Conservation (phyloP, 2,797 vertebrate genomes). For the Eidolon dupreanum region DNA sequence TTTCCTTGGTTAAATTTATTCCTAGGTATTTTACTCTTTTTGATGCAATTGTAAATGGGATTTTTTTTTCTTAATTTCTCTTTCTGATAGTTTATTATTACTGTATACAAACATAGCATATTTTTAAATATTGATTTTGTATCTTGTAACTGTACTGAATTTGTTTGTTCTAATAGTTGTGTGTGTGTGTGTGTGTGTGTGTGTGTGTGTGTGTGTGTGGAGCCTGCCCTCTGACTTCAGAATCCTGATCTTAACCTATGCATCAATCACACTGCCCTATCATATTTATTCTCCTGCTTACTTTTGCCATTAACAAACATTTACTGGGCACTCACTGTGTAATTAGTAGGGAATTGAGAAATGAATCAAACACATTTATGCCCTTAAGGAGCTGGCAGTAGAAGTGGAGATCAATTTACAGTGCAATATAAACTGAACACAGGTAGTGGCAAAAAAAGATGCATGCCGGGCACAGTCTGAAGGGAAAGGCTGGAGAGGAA, state of each 20-base stretch:
- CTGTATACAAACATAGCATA: not conserved
- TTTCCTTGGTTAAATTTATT: not conserved
- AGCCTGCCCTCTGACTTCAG: not conserved
- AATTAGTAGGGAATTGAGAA: not conserved
- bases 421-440: not conserved
- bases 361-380: not conserved
- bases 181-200: not conserved
- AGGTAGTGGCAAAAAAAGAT: not conserved
- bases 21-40: not conserved
- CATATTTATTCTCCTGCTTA: not conserved
- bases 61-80: not conserved
- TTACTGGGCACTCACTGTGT: not conserved
- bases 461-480: not conserved
- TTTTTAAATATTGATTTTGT: not conserved
- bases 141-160: not conserved
- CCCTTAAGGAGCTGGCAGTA: not conserved
- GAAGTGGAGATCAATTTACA: not conserved
- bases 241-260: not conserved
- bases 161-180: not conserved
- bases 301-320: constrained; percentile 16
- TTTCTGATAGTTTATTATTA: not conserved
- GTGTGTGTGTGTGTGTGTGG: not conserved
- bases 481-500: not conserved
- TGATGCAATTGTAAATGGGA: not conserved
- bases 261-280: not conserved